Base-by-base conservation (phyloP, 2,888 invertebrate species). In the Netelia melanura region DNA sequence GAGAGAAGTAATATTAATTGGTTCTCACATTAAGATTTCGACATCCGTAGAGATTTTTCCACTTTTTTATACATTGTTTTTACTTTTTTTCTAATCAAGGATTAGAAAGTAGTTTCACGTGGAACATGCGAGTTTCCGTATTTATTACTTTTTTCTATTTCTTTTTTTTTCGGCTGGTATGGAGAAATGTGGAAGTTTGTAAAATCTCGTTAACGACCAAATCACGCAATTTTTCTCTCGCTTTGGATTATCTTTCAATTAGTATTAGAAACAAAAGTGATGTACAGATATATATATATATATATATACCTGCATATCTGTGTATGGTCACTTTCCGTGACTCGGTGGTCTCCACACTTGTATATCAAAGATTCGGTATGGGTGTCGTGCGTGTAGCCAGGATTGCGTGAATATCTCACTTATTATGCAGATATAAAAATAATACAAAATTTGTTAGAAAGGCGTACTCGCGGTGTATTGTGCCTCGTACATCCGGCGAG, bases 391-490 rank as follows among this genome's bases (percentile, higher is more conserved):
- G 86, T 85, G 89, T 79, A 44, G 68, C 84, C 83, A 86, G 81
- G 86, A 87, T 86, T 89, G 87, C 87, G 86, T 88, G 86, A 87
- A 86, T 86, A 86, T 86, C 65, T 75, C 86, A 72, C 84, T 83
- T 81, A 80, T 87, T 87, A 87, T 81, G 84, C 86, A 83, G 84
- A 86, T 84, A 75, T 79, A 87, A 67, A 68, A 61, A 9, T 30
- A 44, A 68, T 38, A 38, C 38, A 38, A 87, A 81, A 75, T 52
- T 76, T 21, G 72, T 71, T 89, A 87, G 82, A 88, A 89, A 89
- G 85, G 86, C 87, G 64, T 76, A 87, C 30, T 23, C 44, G 79
- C 56, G 68, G 54, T 58, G 62, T 23, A 61, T 76, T 75, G 80
- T 65, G 80, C 30, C 58, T 75, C 71, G 71, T 65, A 72, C 83